phyloP scores from a whole-genome alignment of 2,888 invertebrate species.

The Drosophila phalerata region DNA sequence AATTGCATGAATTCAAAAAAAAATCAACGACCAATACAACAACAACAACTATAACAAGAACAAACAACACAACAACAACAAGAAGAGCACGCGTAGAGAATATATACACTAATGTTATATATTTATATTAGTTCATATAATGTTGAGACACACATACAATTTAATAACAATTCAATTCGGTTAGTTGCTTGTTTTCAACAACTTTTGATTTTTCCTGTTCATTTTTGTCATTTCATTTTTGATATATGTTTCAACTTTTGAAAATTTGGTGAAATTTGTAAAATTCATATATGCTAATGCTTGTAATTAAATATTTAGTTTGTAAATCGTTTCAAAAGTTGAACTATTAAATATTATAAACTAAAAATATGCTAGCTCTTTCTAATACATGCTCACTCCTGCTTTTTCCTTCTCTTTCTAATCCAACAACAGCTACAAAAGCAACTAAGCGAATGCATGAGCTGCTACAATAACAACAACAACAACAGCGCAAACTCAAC shows the following conservation, averaged over 20 bases:
- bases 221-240: conserved; percentile 3
- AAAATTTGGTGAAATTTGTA: conserved; percentile 9
- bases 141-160: conserved; percentile 29
- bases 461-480: conserved; percentile 21
- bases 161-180: conserved; percentile 42
- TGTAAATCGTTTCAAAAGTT: conserved; percentile 24
- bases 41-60: conserved; percentile 35
- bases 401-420: conserved; percentile 28
- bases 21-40: conserved; percentile 50
- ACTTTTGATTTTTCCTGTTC: neutral
- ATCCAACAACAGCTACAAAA: conserved; percentile 38
- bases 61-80: conserved; percentile 45
- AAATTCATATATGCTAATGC: neutral
- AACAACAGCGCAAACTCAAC: conserved; percentile 27
- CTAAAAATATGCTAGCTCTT: conserved; percentile 24
- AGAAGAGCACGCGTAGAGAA: conserved; percentile 40
- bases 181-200: conserved; percentile 45
- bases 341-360: conserved; percentile 1
- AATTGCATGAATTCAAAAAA: conserved; percentile 6
- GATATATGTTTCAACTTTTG: conserved; percentile 23
- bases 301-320: neutral
- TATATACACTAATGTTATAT: conserved; percentile 27
- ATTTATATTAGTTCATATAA: conserved; percentile 42
- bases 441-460: conserved; percentile 54
- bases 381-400: conserved; percentile 38